These are phyloP conservation scores for Luscinia megarhynchos DNA, from an alignment of 2,797 vertebrate species.

Conservation along the genomic window DNA sequence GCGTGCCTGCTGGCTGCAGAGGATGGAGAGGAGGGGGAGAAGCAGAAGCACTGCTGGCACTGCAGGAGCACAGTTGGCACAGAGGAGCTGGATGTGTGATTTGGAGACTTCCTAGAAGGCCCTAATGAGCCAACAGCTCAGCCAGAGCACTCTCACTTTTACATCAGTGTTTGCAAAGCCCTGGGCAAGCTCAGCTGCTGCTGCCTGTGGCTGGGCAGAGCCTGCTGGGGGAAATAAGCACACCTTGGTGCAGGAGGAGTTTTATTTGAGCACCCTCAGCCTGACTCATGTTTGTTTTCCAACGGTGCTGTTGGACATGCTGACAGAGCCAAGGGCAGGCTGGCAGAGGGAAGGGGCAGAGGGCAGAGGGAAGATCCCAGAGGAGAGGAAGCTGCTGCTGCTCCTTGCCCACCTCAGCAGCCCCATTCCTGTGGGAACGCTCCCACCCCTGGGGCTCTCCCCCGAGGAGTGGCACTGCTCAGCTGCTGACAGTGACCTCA, in stretches of 20 bases:
- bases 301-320: background rate
- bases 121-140: background rate
- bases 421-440: background rate
- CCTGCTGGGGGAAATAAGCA: background rate
- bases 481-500: background rate
- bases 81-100: background rate
- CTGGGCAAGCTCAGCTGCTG: background rate
- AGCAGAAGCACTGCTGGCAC: background rate
- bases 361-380: background rate
- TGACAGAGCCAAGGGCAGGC: background rate
- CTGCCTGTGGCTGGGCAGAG: background rate
- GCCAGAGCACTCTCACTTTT: background rate
- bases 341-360: background rate
- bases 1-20: background rate
- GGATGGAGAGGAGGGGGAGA: background rate
- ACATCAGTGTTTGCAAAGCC: background rate
- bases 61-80: background rate
- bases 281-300: constrained; percentile 22
- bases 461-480: background rate
- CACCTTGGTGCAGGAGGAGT: background rate
- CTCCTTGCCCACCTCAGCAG: background rate
- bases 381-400: background rate
- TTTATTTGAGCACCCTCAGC: background rate
- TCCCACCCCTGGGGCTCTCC: background rate
- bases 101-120: constrained; percentile 32